Evolutionary conservation across 2,113 vertebrate species (phyloP).

Genomic region (Baryphthengus martii): DNA sequence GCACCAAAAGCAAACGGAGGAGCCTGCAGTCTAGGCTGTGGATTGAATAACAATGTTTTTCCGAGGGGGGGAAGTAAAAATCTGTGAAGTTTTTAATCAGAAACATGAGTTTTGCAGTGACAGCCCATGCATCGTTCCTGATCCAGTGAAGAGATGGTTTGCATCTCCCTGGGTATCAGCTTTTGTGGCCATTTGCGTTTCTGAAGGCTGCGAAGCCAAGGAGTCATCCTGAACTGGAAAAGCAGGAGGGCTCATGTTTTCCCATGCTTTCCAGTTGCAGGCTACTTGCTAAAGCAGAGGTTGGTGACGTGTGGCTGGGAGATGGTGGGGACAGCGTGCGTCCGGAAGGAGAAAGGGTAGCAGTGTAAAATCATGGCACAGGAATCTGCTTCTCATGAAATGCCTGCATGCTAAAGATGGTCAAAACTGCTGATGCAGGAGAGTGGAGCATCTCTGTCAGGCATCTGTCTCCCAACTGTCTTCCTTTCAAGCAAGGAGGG

Average conservation of each 20-base stretch:
- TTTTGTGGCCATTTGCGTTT: not conserved
- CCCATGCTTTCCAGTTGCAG: not conserved
- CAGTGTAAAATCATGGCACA: not conserved
- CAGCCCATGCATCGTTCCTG: not conserved
- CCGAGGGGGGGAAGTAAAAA: not conserved
- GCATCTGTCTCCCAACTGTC: conserved; percentile 27
- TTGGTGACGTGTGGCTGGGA: not conserved
- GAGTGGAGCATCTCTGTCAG: not conserved
- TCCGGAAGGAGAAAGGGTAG: not conserved
- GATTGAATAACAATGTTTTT: conserved; percentile 62
- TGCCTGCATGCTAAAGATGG: not conserved
- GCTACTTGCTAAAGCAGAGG: not conserved
- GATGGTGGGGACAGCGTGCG: not conserved
- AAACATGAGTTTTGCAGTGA: not conserved
- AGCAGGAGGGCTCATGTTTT: not conserved
- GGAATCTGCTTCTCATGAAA: not conserved
- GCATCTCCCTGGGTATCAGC: not conserved
- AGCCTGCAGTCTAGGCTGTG: conserved; percentile 47
- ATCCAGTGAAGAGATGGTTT: not conserved
- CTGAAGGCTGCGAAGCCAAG: not conserved
- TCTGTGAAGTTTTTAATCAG: conserved; percentile 56
- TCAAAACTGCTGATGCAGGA: conserved; percentile 37
- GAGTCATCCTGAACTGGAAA: not conserved
- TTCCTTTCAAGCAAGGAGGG: conserved; percentile 1
- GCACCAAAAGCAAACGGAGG: conserved; percentile 62